Base-by-base conservation (phyloP, 2,888 invertebrate genomes). In the Craniophora ligustri region DNA sequence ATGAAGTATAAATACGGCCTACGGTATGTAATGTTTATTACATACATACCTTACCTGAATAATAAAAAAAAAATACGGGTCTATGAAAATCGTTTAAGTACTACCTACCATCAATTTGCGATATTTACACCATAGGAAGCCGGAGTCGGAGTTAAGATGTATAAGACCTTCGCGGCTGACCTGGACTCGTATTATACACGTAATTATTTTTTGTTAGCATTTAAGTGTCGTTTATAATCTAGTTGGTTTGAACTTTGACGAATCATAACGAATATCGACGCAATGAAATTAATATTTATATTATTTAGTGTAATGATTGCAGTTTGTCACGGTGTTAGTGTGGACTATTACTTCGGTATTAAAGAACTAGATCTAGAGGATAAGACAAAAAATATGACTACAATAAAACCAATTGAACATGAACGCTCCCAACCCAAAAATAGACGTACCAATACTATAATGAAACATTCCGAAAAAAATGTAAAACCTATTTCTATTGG, bases 281-380 rank as follows among this genome's bases (percentile, higher is more conserved):
- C 21, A n/a, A 68, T 72, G 65, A 50, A 41, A 35, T 16, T 41
- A 30, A 15, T 23, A 3, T 46, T 13, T 19, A 5, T 53, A 5
- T 41, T 67, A 23, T 44, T 65, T 38, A 18, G 45, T 34, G 46
- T 63, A 21, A 21, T 70, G 2, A 59, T 75, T 48, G 13, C 38
- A 16, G 23, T 53, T 19, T 73, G 69, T 61, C 41, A 56, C 41
- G 39, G 66, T 45, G 64, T 85, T 11, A 72, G 78, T 51, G 57
- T 76, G 31, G 85, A 85, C 51, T 86, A 86, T 69, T 82, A 79
- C 40, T 40, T 48, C 31, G 67, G 53, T 26, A 49, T 44, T 42
- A 55, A 62, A 18, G 51, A 68, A 36, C 28, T 45, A 16, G 56
- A 54, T 5, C 10, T 5, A 11, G 31, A 48, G 44, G 46, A 50